Conservation (phyloP, 2,888 invertebrate species). For the Acheta domesticus region DNA sequence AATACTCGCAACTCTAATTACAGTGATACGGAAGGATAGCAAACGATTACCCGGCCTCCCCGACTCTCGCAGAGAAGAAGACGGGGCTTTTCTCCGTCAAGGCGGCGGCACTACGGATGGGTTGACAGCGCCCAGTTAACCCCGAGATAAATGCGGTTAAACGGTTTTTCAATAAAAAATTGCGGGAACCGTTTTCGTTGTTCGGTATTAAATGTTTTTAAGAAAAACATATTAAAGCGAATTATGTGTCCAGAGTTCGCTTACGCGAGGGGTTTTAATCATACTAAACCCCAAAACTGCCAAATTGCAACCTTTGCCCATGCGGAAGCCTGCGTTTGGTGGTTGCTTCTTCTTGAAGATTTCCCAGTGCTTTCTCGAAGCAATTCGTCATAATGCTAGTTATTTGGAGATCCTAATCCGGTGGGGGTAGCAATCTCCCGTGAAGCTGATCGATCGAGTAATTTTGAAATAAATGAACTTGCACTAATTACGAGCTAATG, state of each 20-base stretch:
- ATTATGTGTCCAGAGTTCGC: not conserved
- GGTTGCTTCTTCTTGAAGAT: not conserved
- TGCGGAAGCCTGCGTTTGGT: not conserved
- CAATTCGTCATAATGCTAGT: conserved; percentile 18
- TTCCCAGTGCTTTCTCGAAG: not conserved
- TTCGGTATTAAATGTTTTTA: conserved; percentile 9
- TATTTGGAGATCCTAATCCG: conserved; percentile 6
- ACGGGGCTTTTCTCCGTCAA: too few species aligned
- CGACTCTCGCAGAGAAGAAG: too few species aligned
- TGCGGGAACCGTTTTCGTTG: not conserved
- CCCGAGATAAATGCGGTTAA: conserved; percentile 9
- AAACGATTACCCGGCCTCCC: not conserved
- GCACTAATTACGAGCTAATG: not conserved
- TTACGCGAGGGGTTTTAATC: not conserved
- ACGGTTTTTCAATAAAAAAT: not conserved
- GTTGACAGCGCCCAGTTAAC: not conserved
- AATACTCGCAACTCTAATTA: conserved; percentile 18
- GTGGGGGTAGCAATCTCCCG: not conserved
- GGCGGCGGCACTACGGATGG: not conserved
- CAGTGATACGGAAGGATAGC: not conserved
- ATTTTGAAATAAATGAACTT: not conserved
- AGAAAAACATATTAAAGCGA: conserved; percentile 9
- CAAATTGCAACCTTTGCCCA: not conserved
- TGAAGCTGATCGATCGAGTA: not conserved
- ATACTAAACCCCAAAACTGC: not conserved